Evolutionary conservation across 2,888 invertebrate species (phyloP).

Genomic region (Tuta absoluta): DNA sequence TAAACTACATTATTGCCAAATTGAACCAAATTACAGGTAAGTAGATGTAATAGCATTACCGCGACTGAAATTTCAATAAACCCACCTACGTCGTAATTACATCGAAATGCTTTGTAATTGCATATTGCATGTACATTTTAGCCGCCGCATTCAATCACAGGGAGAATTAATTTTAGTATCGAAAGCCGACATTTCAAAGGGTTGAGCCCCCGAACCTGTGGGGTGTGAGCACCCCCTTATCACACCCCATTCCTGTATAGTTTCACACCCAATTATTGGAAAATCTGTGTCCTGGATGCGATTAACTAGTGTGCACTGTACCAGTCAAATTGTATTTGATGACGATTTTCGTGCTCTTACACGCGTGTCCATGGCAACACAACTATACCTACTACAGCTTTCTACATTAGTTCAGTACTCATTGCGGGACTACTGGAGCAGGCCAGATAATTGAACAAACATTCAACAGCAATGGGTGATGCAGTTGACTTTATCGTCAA

Average conservation of each 20-base stretch:
- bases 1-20: not conserved
- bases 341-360: not conserved
- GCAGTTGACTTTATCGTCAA: not conserved
- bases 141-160: constrained; percentile 28
- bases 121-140: constrained; percentile 13
- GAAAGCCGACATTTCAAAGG: constrained; percentile 21
- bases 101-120: constrained; percentile 7
- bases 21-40: constrained; percentile 10
- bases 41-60: not conserved
- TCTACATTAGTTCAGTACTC: not conserved
- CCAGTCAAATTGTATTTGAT: constrained; percentile 38
- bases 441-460: not conserved
- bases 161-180: constrained; percentile 23
- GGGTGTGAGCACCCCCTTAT: constrained; percentile 3
- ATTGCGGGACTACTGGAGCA: not conserved
- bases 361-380: not conserved
- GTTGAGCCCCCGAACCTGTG: not conserved
- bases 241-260: constrained; percentile 32
- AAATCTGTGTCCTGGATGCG: constrained; percentile 48
- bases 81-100: not conserved
- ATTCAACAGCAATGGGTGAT: not conserved
- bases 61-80: not conserved
- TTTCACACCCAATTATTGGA: constrained; percentile 58
- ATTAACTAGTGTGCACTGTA: constrained; percentile 40
- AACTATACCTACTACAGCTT: not conserved